Conservation (phyloP, 2,113 vertebrate genomes). For the Colius striatus region DNA sequence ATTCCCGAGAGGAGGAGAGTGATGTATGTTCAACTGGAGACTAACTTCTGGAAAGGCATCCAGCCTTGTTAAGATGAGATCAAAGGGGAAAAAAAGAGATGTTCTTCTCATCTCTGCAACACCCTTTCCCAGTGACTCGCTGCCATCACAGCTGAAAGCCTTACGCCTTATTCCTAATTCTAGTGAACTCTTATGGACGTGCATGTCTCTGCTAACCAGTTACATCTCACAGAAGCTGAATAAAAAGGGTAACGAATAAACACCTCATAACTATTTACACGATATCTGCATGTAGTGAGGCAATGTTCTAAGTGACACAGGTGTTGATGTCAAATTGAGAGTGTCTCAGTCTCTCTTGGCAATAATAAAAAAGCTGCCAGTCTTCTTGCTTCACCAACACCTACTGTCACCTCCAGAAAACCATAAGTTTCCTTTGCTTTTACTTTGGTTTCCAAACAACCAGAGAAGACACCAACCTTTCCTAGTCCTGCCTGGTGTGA, state of each 20-base stretch:
- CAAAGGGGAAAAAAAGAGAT: neutral
- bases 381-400: constrained; percentile 15
- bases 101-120: neutral
- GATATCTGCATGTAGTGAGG: constrained; percentile 37
- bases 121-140: neutral
- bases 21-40: neutral
- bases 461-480: neutral
- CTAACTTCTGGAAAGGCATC: neutral
- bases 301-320: constrained; percentile 67
- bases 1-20: neutral
- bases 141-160: neutral
- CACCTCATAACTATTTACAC: neutral
- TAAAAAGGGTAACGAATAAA: constrained; percentile 9
- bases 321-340: constrained; percentile 43
- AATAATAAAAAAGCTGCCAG: constrained; percentile 46
- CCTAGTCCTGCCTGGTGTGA: neutral
- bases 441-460: neutral
- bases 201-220: neutral
- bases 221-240: neutral
- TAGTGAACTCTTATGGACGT: neutral
- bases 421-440: neutral
- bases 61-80: neutral
- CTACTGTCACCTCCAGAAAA: neutral
- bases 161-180: neutral
- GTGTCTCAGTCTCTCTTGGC: constrained; percentile 43